phyloP scores from a whole-genome alignment of 1,140 invertebrate genomes.

The Bemisia tabaci region DNA sequence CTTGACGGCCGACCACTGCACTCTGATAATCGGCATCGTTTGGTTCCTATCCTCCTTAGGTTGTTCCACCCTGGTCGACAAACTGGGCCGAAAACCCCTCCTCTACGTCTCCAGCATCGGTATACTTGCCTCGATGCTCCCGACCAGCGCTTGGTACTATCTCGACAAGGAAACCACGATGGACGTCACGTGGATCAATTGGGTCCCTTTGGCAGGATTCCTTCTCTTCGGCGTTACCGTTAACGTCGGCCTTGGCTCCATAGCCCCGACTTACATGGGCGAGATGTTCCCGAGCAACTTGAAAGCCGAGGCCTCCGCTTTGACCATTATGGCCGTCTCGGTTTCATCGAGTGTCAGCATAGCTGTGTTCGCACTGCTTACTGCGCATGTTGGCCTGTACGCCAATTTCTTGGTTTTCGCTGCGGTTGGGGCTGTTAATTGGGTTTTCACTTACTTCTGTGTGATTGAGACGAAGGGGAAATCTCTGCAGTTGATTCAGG shows the following conservation, averaged over 20 bases:
- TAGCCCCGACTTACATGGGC: slow-evolving; percentile 65
- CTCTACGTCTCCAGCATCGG: slow-evolving; percentile 46
- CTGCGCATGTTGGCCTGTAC: slow-evolving; percentile 43
- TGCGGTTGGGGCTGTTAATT: slow-evolving; percentile 45
- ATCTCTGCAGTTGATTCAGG: slow-evolving; percentile 57
- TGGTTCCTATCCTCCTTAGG: slow-evolving; percentile 10
- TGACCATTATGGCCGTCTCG: slow-evolving; percentile 50
- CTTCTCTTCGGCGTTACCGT: slow-evolving; percentile 63
- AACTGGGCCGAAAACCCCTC: slow-evolving; percentile 52
- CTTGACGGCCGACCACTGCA: neutral
- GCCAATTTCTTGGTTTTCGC: slow-evolving; percentile 70
- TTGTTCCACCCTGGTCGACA: slow-evolving; percentile 38
- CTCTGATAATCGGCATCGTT: neutral
- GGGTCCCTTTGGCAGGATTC: slow-evolving; percentile 55
- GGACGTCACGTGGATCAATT: slow-evolving; percentile 36
- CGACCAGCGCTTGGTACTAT: slow-evolving; percentile 49
- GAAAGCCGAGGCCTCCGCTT: slow-evolving; percentile 56
- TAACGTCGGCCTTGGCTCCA: slow-evolving; percentile 59
- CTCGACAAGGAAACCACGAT: slow-evolving; percentile 35
- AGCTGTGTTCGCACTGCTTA: slow-evolving; percentile 50
- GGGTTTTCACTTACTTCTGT: slow-evolving; percentile 41
- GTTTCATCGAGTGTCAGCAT: slow-evolving; percentile 58
- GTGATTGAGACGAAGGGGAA: slow-evolving; percentile 76
- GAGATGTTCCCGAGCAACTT: slow-evolving; percentile 58
- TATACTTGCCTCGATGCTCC: slow-evolving; percentile 44